These are phyloP conservation scores for Malacoraja senta DNA, from an alignment of 2,797 vertebrate species.

Conservation along the genomic window DNA sequence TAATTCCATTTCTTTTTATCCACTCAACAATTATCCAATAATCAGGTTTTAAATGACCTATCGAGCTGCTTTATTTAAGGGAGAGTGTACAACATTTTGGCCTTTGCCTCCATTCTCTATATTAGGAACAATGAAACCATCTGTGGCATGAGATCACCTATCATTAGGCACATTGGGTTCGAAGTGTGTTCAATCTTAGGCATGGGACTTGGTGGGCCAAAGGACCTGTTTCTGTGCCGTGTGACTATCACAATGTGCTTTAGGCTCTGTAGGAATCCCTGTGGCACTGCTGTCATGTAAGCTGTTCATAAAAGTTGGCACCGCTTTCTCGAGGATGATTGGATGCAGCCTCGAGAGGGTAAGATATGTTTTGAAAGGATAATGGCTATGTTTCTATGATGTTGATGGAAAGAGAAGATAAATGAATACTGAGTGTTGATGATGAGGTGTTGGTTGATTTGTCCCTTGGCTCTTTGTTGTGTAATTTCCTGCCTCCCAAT, in stretches of 20 bases:
- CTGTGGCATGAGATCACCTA: too few species aligned
- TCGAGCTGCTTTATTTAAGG: not conserved
- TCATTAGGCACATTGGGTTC: too few species aligned
- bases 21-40: not conserved
- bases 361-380: not conserved
- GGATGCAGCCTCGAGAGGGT: not conserved
- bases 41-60: not conserved
- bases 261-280: not conserved
- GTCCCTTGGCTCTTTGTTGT: not conserved
- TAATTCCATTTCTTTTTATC: not conserved
- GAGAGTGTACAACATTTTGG: not conserved
- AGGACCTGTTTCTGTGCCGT: too few species aligned
- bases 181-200: too few species aligned
- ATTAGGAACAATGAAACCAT: too few species aligned
- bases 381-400: not conserved
- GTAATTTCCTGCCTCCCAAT: not conserved
- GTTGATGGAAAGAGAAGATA: not conserved
- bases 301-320: not conserved
- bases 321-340: not conserved
- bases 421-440: not conserved
- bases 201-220: too few species aligned
- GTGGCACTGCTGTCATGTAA: not conserved
- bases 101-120: not conserved
- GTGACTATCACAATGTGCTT: too few species aligned
- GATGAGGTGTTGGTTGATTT: not conserved